Conservation (phyloP, 2,888 invertebrate species). For the Chrysotoxum bicinctum region DNA sequence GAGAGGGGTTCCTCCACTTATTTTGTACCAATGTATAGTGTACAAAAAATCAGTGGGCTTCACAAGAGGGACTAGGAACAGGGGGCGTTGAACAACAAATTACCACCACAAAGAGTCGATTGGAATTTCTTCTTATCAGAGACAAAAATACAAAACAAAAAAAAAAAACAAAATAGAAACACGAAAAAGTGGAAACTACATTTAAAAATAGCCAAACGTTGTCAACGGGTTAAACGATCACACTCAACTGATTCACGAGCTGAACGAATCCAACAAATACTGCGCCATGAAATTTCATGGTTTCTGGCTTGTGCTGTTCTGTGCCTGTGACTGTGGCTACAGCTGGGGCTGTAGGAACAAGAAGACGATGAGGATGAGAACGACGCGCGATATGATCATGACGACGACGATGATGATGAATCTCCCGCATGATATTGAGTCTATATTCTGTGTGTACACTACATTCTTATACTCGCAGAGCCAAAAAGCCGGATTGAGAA, state of each 20-base stretch:
- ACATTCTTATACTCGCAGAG: conserved; percentile 10
- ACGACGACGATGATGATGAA: conserved; percentile 54
- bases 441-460: conserved; percentile 9
- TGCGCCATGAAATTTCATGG: conserved; percentile 50
- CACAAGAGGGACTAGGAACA: neutral
- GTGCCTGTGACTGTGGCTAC: neutral
- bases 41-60: conserved; percentile 24
- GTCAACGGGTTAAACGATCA: conserved; percentile 71
- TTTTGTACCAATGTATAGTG: neutral
- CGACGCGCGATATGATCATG: conserved; percentile 32
- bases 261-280: conserved; percentile 43
- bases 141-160: conserved; percentile 29
- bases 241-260: conserved; percentile 68
- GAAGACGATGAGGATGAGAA: conserved; percentile 27
- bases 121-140: conserved; percentile 68
- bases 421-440: conserved; percentile 65
- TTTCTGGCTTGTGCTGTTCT: conserved; percentile 15
- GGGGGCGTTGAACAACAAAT: conserved; percentile 31
- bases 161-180: conserved; percentile 26
- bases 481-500: conserved; percentile 23
- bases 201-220: conserved; percentile 66
- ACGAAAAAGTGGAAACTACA: conserved; percentile 35
- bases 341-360: conserved; percentile 19
- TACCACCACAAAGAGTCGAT: conserved; percentile 57
- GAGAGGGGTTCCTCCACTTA: conserved; percentile 2